Percentiles rank a stretch among this genome's conserved stretches.
Conservation (phyloP, 92 coral and sea anemone genomes). For the Actinostola sp. region DNA sequence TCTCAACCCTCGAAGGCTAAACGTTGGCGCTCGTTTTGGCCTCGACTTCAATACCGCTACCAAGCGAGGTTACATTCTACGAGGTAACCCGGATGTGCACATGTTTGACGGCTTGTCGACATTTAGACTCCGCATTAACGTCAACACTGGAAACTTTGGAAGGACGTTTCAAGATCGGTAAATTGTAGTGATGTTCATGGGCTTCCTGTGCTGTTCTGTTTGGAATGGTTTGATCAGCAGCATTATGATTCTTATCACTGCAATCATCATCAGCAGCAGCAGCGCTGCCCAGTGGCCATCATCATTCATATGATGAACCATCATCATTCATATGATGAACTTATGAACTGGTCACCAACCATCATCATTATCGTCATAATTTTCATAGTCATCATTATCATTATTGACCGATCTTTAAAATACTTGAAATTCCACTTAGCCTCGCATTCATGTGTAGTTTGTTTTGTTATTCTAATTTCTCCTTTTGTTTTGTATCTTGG, state of each 20-base stretch:
- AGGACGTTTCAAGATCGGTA: slow-evolving; percentile 57
- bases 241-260: too few species aligned
- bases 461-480: too few species aligned
- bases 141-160: slow-evolving; percentile 41
- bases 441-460: too few species aligned
- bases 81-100: slow-evolving; percentile 29
- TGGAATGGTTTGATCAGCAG: background rate
- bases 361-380: background rate
- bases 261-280: too few species aligned
- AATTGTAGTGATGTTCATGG: background rate
- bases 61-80: slow-evolving; percentile 34
- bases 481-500: too few species aligned
- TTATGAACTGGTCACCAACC: background rate
- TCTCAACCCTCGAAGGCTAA: slow-evolving; percentile 5
- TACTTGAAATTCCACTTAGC: background rate
- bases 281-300: too few species aligned
- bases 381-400: slow-evolving; percentile 1
- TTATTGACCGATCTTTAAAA: background rate
- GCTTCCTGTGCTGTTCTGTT: background rate
- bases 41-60: slow-evolving; percentile 7
- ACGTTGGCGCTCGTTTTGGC: slow-evolving; percentile 23
- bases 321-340: too few species aligned
- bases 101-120: slow-evolving; percentile 23
- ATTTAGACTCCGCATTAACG: slow-evolving; percentile 32
- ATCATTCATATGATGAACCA: too few species aligned